phyloP scores from a whole-genome alignment of 2,113 vertebrate species.

The Anoplopoma fimbria region DNA sequence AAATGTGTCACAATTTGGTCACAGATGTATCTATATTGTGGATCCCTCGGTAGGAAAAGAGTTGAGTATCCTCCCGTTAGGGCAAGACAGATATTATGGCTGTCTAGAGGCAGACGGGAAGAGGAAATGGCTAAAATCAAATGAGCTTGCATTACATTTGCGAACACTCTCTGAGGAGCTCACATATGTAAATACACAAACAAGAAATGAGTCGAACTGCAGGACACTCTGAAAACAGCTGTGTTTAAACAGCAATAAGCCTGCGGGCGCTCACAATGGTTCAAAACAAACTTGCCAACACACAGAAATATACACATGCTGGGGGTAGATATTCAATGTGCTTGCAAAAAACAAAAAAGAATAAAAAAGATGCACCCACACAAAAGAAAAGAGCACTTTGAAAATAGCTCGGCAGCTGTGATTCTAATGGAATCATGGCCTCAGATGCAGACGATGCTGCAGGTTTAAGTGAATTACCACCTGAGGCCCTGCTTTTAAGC shows the following conservation, averaged over 20 bases:
- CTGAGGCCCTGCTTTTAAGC: constrained; percentile 72
- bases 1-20: constrained; percentile 26
- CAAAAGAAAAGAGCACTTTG: constrained; percentile 21
- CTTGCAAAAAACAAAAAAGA: not conserved
- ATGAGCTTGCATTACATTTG: constrained; percentile 50
- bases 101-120: constrained; percentile 36
- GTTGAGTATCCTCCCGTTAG: not conserved
- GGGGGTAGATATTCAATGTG: not conserved
- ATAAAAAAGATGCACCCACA: not conserved
- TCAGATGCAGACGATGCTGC: constrained; percentile 44
- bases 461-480: constrained; percentile 78
- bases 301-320: not conserved
- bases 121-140: constrained; percentile 42
- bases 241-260: constrained; percentile 46
- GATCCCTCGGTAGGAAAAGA: constrained; percentile 1
- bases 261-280: not conserved
- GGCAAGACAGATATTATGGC: constrained; percentile 59
- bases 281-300: constrained; percentile 23
- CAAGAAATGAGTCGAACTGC: constrained; percentile 1
- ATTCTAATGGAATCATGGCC: constrained; percentile 56
- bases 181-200: constrained; percentile 41
- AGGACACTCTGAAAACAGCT: constrained; percentile 35
- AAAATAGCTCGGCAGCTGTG: constrained; percentile 30
- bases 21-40: constrained; percentile 14
- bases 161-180: constrained; percentile 1